Percentiles rank a stretch among this genome's conserved stretches.
phyloP scores from a whole-genome alignment of 2,113 vertebrate species.

The Microtus oregoni region DNA sequence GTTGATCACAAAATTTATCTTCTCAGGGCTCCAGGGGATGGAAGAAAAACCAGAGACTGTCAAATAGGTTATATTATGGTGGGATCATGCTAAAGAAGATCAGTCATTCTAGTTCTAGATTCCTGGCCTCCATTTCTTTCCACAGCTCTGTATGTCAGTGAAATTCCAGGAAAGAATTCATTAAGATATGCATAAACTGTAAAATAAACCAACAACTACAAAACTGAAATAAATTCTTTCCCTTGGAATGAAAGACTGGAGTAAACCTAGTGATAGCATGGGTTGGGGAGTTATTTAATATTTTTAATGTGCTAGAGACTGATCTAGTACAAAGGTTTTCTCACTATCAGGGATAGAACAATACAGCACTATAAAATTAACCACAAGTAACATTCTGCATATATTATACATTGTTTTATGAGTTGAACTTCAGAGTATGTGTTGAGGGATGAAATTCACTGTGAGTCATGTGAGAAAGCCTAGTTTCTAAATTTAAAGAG shows the following conservation, averaged over 20 bases:
- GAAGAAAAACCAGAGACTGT: not conserved
- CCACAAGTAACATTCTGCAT: not conserved
- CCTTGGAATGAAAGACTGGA: not conserved
- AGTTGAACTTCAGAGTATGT: not conserved
- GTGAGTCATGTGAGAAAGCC: not conserved
- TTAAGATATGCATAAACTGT: not conserved
- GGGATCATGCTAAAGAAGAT: not conserved
- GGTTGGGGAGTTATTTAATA: conserved; percentile 7
- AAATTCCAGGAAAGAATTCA: not conserved
- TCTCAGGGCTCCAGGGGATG: not conserved
- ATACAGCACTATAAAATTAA: not conserved
- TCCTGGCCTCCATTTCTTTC: not conserved
- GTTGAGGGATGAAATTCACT: conserved; percentile 21
- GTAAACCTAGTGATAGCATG: not conserved
- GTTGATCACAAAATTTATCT: not conserved
- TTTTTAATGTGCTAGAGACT: conserved; percentile 46
- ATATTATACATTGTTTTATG: conserved; percentile 20
- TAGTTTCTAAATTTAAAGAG: conserved; percentile 27
- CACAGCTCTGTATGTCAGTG: not conserved
- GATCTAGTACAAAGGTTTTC: not conserved
- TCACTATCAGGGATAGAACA: not conserved
- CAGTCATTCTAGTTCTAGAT: not conserved
- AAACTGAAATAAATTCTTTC: conserved; percentile 1
- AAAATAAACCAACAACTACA: not conserved
- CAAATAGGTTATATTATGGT: not conserved